These are phyloP conservation scores for Brachionus rubens DNA, from an alignment of 1,140 invertebrate species.

Conservation along the genomic window DNA sequence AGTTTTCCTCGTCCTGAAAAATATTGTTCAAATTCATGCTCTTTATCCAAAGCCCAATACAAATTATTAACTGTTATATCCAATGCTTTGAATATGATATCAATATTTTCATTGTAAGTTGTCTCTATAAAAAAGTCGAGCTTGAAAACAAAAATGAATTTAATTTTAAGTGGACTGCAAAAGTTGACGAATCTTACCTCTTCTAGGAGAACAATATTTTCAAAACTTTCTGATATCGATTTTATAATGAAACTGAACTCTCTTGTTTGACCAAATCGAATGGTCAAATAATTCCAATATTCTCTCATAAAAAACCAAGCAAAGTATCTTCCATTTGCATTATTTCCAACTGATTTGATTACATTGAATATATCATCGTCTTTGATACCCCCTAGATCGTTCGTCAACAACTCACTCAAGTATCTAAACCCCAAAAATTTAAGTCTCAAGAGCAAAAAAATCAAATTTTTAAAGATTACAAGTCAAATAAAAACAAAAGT, in stretches of 20 bases:
- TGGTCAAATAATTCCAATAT: neutral
- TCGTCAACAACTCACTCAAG: neutral
- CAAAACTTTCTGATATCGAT: neutral
- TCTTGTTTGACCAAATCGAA: neutral
- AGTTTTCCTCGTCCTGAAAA: neutral
- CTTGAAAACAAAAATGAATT: neutral
- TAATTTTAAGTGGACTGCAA: too few species aligned
- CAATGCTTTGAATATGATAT: neutral
- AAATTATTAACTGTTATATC: neutral
- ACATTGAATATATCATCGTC: neutral
- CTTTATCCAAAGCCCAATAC: neutral
- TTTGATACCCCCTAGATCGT: neutral
- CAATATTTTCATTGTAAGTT: neutral
- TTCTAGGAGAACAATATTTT: neutral
- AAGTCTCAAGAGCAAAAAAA: neutral
- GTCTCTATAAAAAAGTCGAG: neutral
- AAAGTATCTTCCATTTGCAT: neutral
- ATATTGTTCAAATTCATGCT: neutral
- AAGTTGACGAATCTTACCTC: too few species aligned
- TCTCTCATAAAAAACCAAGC: neutral
- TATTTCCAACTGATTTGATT: neutral
- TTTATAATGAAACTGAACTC: neutral
- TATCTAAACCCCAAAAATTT: neutral
- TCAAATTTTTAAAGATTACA: neutral
- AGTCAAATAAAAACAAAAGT: neutral